Base-by-base conservation (phyloP, 2,888 invertebrate genomes). In the Noctua fimbriata region DNA sequence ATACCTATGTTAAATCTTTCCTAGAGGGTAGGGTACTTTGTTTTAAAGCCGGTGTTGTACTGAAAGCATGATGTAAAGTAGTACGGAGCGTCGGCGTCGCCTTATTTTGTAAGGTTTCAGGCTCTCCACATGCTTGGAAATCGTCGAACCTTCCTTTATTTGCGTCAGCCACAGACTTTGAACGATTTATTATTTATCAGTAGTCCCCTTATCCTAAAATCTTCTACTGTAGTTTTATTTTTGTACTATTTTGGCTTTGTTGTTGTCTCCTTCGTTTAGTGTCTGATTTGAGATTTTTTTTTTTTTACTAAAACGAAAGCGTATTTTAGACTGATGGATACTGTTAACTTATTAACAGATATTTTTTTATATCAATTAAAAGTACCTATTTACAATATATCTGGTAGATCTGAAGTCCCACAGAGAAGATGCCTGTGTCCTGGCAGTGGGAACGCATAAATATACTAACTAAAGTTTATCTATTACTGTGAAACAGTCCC, bases 91-190 rank as follows among this genome's bases (percentile, higher is more conserved):
- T 21, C 18, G 66, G 55, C 14, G n/a, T n/a, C 24, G 66, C 49
- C 73, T 79, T 79, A n/a, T 75, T 79, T 83, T 80, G 0, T 71
- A 76, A 44, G 81, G 55, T 5, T 81, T 76, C 70, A 44, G 21
- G 12, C 41, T n/a, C 69, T 47, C 52, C 65, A n/a, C 16, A 9
- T 44, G 49, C 12, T n/a, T 69, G 69, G 14, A 63, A 77, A 49
- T 24, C 18, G 24, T 63, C 7, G 60, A 32, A 41, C 66, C 24
- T 14, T 58, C 66, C 18, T 21, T 49, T 70, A 63, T 80, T 69
- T 80, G 47, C 58, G 32, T 60, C 49, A 44, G 66, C 32, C 41
- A 52, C 66, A 24, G 5, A 49, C 44, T 44, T 47, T 55, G n/a
- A 9, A 47, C 6, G 41, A 52, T 80, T 69, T 69, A 79, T 80